phyloP scores from a whole-genome alignment of 2,113 vertebrate genomes.

The Entomyzon cyanotis region DNA sequence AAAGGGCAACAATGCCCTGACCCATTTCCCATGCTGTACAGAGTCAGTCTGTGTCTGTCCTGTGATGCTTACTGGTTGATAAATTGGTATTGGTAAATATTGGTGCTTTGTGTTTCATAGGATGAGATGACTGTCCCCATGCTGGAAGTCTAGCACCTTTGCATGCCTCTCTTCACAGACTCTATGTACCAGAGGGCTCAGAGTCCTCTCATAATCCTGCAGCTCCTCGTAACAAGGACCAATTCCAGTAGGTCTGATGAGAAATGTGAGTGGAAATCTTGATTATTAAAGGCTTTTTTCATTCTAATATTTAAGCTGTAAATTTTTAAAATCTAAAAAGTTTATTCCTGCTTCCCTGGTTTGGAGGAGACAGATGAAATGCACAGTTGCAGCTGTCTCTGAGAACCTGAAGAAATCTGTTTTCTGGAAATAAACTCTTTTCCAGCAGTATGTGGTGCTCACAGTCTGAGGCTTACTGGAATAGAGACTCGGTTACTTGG shows the following conservation, averaged over 20 bases:
- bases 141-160: neutral
- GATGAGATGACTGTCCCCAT: neutral
- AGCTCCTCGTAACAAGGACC: neutral
- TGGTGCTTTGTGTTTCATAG: neutral
- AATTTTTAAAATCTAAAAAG: neutral
- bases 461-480: too few species aligned
- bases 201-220: neutral
- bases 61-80: neutral
- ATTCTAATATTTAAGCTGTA: neutral
- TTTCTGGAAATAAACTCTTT: neutral
- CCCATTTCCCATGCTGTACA: neutral
- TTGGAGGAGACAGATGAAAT: neutral
- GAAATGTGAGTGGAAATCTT: neutral
- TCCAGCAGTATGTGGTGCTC: neutral
- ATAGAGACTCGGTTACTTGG: neutral
- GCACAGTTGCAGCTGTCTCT: rapidly evolving
- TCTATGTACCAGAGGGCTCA: neutral
- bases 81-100: neutral
- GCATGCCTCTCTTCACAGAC: neutral
- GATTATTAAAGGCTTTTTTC: neutral
- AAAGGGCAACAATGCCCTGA: neutral
- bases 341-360: neutral
- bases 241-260: neutral
- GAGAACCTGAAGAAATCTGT: neutral
- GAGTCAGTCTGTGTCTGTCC: neutral